These are phyloP conservation scores for Tribolium castaneum DNA, from an alignment of 1,140 invertebrate species.

Conservation along the genomic window DNA sequence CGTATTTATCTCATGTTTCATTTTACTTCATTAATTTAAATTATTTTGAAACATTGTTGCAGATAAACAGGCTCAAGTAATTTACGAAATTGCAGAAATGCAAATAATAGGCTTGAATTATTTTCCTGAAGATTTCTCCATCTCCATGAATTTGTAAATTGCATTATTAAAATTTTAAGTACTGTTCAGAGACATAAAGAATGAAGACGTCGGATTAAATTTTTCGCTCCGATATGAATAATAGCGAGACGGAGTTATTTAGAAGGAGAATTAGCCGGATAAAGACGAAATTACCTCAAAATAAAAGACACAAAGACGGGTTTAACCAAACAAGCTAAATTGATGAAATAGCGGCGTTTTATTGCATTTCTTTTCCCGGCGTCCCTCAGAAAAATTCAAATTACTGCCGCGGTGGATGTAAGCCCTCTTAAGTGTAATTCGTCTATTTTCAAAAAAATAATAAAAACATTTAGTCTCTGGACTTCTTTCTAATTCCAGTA, in stretches of 20 bases:
- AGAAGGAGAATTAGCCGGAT: background rate
- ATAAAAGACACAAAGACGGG: constrained; percentile 11
- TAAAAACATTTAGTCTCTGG: background rate
- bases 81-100: constrained; percentile 15
- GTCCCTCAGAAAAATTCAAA: too few species aligned
- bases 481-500: background rate
- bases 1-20: constrained; percentile 18
- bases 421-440: too few species aligned
- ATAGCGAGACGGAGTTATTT: constrained; percentile 2
- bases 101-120: constrained; percentile 13
- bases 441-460: too few species aligned
- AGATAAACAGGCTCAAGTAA: constrained; percentile 11
- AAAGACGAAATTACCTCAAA: constrained; percentile 5
- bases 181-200: constrained; percentile 1
- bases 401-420: background rate
- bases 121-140: constrained; percentile 4
- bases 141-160: constrained; percentile 28
- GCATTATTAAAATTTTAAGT: constrained; percentile 17
- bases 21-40: constrained; percentile 22
- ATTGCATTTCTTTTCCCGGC: background rate
- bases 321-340: constrained; percentile 30
- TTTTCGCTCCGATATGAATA: constrained; percentile 16
- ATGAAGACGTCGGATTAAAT: constrained; percentile 18
- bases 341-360: background rate
- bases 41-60: constrained; percentile 17